Evolutionary conservation across 1,140 invertebrate species (phyloP).

Genomic region (Vollenhovia emeryi): DNA sequence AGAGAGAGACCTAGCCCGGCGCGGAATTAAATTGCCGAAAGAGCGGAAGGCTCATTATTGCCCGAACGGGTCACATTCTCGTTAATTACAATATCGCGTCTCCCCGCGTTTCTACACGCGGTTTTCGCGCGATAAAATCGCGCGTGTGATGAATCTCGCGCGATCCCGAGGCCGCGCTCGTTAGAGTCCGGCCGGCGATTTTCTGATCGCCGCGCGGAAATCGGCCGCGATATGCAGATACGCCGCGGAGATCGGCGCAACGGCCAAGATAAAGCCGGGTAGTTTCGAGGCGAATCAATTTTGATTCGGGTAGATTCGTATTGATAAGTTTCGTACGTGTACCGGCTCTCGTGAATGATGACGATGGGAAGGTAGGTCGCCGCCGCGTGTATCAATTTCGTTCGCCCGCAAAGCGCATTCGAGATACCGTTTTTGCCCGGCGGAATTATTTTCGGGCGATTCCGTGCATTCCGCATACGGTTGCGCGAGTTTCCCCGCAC

Average conservation of each 20-base stretch:
- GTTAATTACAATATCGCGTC: constrained; percentile 9
- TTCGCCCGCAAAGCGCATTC: constrained; percentile 39
- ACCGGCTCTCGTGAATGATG: constrained; percentile 28
- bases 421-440: constrained; percentile 13
- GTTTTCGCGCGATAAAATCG: background rate
- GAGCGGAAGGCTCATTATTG: constrained; percentile 3
- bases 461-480: background rate
- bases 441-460: constrained; percentile 12
- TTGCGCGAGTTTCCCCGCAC: background rate
- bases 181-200: constrained; percentile 10
- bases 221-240: constrained; percentile 31
- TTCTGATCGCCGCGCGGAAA: constrained; percentile 21
- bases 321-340: constrained; percentile 59
- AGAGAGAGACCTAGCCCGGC: background rate
- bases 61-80: background rate
- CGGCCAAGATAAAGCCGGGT: constrained; percentile 45
- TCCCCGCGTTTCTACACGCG: background rate
- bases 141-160: background rate
- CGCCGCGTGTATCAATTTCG: constrained; percentile 26
- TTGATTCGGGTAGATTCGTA: constrained; percentile 54
- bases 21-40: constrained; percentile 29
- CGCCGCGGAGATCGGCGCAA: constrained; percentile 4
- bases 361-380: constrained; percentile 42
- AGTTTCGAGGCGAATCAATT: constrained; percentile 56
- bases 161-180: background rate